Conservation (phyloP, 1,140 invertebrate species). For the Frieseomelitta varia region DNA sequence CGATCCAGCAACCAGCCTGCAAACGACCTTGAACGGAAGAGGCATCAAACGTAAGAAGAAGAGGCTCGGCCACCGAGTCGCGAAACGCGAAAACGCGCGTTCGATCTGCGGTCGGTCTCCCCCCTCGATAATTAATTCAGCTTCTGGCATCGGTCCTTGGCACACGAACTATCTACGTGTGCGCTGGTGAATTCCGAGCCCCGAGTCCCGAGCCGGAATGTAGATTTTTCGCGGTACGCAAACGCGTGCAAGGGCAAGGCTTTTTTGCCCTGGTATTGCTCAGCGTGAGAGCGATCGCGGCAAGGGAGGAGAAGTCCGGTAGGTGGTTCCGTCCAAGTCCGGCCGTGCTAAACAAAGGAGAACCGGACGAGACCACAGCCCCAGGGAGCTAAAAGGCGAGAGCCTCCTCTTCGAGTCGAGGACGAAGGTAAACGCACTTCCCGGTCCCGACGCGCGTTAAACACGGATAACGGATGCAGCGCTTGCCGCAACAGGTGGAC, state of each 20-base stretch:
- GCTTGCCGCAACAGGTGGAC: conserved; percentile 33
- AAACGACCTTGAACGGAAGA: conserved; percentile 2
- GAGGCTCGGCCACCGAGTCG: conserved; percentile 8
- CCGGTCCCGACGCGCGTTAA: conserved; percentile 19
- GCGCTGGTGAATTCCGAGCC: conserved; percentile 67
- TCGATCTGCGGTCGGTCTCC: neutral
- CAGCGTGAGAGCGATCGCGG: neutral
- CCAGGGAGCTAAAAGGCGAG: conserved; percentile 27
- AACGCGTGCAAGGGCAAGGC: conserved; percentile 76
- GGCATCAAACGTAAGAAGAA: neutral
- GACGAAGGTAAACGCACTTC: conserved; percentile 65
- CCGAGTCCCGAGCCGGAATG: conserved; percentile 52
- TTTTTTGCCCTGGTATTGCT: conserved; percentile 64
- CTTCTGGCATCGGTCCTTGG: conserved; percentile 65
- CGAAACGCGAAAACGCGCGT: conserved; percentile 20
- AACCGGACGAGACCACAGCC: conserved; percentile 42
- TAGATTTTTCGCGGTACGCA: conserved; percentile 68
- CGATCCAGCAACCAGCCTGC: neutral
- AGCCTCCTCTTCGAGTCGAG: conserved; percentile 60
- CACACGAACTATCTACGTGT: conserved; percentile 52
- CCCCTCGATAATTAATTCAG: conserved; percentile 70
- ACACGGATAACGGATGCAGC: conserved; percentile 44
- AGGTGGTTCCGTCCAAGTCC: conserved; percentile 2
- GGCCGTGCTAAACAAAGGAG: conserved; percentile 67
- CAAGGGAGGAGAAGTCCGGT: neutral